Evolutionary conservation across 2,113 vertebrate species (phyloP).

Genomic region (Pseudorasbora parva): DNA sequence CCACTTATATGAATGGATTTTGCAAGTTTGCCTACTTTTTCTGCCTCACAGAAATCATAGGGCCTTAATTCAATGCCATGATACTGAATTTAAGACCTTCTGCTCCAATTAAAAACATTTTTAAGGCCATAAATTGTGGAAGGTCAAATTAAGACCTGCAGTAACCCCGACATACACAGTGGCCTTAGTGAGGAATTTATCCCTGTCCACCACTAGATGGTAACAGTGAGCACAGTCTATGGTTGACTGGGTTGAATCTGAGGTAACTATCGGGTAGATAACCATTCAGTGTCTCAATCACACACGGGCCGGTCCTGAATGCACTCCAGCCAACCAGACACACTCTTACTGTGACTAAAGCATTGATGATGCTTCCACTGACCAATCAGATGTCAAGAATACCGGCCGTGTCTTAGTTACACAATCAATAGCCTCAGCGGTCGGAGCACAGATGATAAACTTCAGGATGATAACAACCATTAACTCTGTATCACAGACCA

Average conservation of each 20-base stretch:
- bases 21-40: no score
- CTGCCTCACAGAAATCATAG: no score
- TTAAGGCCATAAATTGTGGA: no score
- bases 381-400: slow-evolving; percentile 24
- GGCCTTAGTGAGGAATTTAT: not conserved
- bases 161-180: not conserved
- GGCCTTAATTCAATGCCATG: no score
- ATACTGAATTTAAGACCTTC: no score
- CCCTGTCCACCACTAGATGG: slow-evolving; percentile 61
- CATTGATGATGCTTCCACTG: slow-evolving; percentile 26
- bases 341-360: slow-evolving; percentile 43
- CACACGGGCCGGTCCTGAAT: slow-evolving; percentile 38
- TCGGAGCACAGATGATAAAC: slow-evolving; percentile 8
- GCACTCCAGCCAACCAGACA: slow-evolving; percentile 57
- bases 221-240: not conserved
- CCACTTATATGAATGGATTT: no score
- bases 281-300: slow-evolving; percentile 47
- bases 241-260: not conserved
- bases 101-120: no score
- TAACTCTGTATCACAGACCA: not conserved
- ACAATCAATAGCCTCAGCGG: slow-evolving; percentile 13
- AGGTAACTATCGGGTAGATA: slow-evolving; percentile 73
- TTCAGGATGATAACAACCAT: slow-evolving; percentile 14
- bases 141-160: no score
- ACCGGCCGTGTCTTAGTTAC: not conserved